Conservation (phyloP, 2,797 vertebrate species). For the Hoplostethus atlanticus region DNA sequence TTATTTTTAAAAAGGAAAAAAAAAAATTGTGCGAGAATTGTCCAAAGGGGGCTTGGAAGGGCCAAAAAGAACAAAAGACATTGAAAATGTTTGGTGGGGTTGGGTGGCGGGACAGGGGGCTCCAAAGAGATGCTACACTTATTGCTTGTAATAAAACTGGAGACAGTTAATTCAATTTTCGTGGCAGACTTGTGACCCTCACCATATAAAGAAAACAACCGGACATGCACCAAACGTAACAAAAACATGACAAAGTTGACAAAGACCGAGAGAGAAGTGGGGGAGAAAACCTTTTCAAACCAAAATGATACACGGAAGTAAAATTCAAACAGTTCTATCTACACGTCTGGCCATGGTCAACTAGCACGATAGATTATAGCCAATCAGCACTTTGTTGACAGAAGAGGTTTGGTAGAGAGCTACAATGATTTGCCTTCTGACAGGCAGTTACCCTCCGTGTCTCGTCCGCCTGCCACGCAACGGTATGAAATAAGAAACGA, state of each 20-base stretch:
- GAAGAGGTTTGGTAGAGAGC: conserved; percentile 91
- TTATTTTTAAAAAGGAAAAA: conserved; percentile 38
- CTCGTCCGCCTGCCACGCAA: conserved; percentile 73
- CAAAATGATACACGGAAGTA: conserved; percentile 14
- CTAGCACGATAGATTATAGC: conserved; percentile 61
- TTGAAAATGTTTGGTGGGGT: conserved; percentile 16
- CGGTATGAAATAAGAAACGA: conserved; percentile 49
- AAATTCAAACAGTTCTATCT: conserved; percentile 80
- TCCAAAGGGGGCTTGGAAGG: too few species aligned
- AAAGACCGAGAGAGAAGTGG: conserved; percentile 73
- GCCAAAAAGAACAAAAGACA: conserved; percentile 35
- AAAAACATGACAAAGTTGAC: conserved; percentile 71
- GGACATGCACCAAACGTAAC: conserved; percentile 86
- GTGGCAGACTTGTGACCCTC: conserved; percentile 83
- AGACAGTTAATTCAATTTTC: conserved; percentile 81
- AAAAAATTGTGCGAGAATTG: too few species aligned
- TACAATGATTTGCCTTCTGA: conserved; percentile 85
- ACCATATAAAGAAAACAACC: conserved; percentile 84
- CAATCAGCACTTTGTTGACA: conserved; percentile 84
- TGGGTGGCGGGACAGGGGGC: conserved; percentile 72
- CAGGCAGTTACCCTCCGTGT: conserved; percentile 87
- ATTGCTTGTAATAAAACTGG: conserved; percentile 88
- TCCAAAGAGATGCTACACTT: conserved; percentile 90
- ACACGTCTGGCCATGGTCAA: conserved; percentile 84
- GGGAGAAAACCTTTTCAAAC: conserved; percentile 76